Conservation (phyloP, 1,140 invertebrate genomes). For the Potamilus streckersoni region DNA sequence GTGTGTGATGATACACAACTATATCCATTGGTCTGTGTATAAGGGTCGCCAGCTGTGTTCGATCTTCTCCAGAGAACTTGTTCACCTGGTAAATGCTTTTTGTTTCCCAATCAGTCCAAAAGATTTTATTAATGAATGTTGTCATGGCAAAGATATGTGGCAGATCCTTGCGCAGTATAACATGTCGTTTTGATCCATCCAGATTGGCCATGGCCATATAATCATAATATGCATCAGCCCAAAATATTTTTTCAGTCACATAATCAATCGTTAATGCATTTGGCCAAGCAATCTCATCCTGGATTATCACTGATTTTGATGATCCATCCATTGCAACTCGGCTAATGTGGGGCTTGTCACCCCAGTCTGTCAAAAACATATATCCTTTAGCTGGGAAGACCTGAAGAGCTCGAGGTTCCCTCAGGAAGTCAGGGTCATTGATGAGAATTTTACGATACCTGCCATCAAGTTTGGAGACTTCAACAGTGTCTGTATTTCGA, state of each 20-base stretch:
- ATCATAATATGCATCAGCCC: slow-evolving; percentile 96
- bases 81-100: slow-evolving; percentile 92
- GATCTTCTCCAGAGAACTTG: slow-evolving; percentile 94
- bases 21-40: slow-evolving; percentile 91
- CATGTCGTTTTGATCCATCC: slow-evolving; percentile 70
- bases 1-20: slow-evolving; percentile 73
- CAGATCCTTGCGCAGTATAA: slow-evolving; percentile 62
- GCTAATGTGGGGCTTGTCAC: slow-evolving; percentile 96
- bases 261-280: slow-evolving; percentile 96
- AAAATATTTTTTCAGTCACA: slow-evolving; percentile 94
- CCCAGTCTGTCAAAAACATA: slow-evolving; percentile 99
- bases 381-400: slow-evolving; percentile 81
- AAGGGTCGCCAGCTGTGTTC: slow-evolving; percentile 87
- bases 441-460: slow-evolving; percentile 85
- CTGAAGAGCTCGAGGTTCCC: slow-evolving; percentile 90
- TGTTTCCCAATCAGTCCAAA: slow-evolving; percentile 95
- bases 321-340: slow-evolving; percentile 97
- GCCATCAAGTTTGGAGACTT: slow-evolving; percentile 90
- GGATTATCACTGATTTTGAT: slow-evolving; percentile 86
- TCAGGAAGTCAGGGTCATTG: slow-evolving; percentile 83
- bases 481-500: slow-evolving; percentile 93
- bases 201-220: slow-evolving; percentile 82
- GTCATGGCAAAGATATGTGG: slow-evolving; percentile 96
- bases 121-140: slow-evolving; percentile 88
- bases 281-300: slow-evolving; percentile 94